Base-by-base conservation (phyloP, 2,888 invertebrate genomes). In the Polydrusus cervinus region DNA sequence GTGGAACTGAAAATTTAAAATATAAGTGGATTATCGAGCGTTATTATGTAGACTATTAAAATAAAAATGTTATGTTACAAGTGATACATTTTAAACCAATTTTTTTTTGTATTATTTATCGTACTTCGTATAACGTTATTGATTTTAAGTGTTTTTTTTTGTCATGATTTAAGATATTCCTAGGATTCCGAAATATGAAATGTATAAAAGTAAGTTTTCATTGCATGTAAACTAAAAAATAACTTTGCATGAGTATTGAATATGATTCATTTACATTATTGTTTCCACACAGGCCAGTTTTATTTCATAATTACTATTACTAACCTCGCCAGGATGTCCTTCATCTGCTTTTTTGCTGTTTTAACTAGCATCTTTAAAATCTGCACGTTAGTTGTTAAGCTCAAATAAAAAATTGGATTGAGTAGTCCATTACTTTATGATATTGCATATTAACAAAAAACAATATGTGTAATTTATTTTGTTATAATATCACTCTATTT, bases 181-280 rank as follows among this genome's bases (percentile, higher is more conserved):
- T 30, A 43, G 74, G 65, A 55, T 45, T 76, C 43, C 78, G 80
- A 82, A 82, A 78, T 82, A 82, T 83, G 83, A 83, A 81, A 83
- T 83, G 83, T 82, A 82, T 81, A 83, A 81, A 82, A 82, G 83
- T 83, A 81, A 83, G 83, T 83, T 71, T 20, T 55, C 40, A 45
- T 67, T 67, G 68, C 55, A 67, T 67, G 30, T 61, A 57, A 34
- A 34, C 8, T 18, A 66, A 3, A 11, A 55, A 43, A 11, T 68
- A 60, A 40, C 47, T 49, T 18, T 72, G 57, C 60, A 73, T 25
- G 16, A 43, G 53, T 45, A 47, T 66, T 47, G 14, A 38, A 62
- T n/a, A n/a, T 66, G 30, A 67, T 25, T 49, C 70, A 62, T 20
- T 70, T 47, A 13, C 16, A 67, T 55, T 38, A 53, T 16, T 30